Conservation (phyloP, 2,797 vertebrate genomes). For the Macroramphosus scolopax region DNA sequence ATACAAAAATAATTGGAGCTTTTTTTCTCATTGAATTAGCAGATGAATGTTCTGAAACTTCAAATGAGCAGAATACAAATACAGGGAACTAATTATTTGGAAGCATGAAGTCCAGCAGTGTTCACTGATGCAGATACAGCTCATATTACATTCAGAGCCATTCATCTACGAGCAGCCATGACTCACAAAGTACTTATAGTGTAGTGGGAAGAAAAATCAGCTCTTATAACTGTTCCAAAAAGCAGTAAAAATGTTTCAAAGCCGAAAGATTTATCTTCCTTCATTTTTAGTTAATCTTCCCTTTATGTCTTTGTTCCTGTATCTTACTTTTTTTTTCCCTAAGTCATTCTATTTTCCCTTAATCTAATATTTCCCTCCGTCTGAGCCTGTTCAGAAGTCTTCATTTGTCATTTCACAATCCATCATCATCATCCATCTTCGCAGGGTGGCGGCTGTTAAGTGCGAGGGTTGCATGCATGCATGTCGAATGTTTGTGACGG, state of each 20-base stretch:
- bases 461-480: too few relatives aligned
- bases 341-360: too few relatives aligned
- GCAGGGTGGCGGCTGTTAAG: slow-evolving; percentile 8
- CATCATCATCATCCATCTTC: slow-evolving; percentile 41
- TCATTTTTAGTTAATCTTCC: background rate
- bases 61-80: slow-evolving; percentile 4
- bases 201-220: slow-evolving; percentile 5
- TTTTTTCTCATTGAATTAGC: slow-evolving; percentile 19
- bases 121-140: slow-evolving; percentile 8
- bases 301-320: slow-evolving; percentile 2
- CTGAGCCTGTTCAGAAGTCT: too few relatives aligned
- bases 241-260: slow-evolving; percentile 7
- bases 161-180: background rate
- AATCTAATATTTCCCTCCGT: too few relatives aligned
- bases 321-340: too few relatives aligned
- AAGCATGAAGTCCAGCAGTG: background rate
- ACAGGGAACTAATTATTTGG: slow-evolving; percentile 14
- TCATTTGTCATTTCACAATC: slow-evolving; percentile 26
- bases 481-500: too few relatives aligned
- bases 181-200: background rate
- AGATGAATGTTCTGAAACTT: background rate
- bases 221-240: slow-evolving; percentile 4
- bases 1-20: too few relatives aligned
- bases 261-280: background rate
- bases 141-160: too few relatives aligned